Base-by-base conservation (phyloP, 2,797 vertebrate genomes). In the Gymnoscopelus braueri region DNA sequence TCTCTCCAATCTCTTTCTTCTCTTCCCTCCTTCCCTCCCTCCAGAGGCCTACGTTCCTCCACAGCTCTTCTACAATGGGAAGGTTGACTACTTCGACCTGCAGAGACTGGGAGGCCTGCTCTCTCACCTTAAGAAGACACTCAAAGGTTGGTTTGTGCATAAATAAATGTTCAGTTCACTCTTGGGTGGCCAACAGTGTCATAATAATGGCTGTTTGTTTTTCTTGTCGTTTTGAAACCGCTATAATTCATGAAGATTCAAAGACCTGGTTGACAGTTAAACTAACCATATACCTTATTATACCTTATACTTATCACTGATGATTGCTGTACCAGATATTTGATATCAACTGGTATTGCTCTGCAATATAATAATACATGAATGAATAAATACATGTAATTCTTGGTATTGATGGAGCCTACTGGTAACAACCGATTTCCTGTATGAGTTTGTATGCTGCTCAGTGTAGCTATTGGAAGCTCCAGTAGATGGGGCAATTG, bases 61-160 rank as follows among this genome's bases (percentile, higher is more conserved):
- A 13, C 98, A 99, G 89, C 88, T 99, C 63, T 99, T 99, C 92
- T 99, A 98, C 88, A 99, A 99, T 0, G 98, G 97, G 67, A 98
- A 98, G 71, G 97, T 99, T 84, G 97, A 99, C 88, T 99, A 98
- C 89, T 99, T 98, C 60, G 98, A 99, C 87, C 95, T 98, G 62
- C 98, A 99, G 90, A 91, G 97, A 51, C 95, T 99, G 0, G 98
- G 98, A 8, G 98, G 98, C 5, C 96, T 99, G 35, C 93, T 98
- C 14, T 98, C 97, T 5, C 98, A 99, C 81, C 92, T 99, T 52
- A 97, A 97, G 87, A 99, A 99, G 74, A 97, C 96, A 0, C 93
- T 99, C n/a, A 99, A 96, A 97, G 98, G 98, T 97, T 44, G 0
- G 90, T 74, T 2, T 63, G 14, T 60, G 5, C 39, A 44, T 44